Evolutionary conservation across 2,113 vertebrate species (phyloP), one percentile per base, ranked within the genome.

Genomic region (Ginglymostoma cirratum): DNA sequence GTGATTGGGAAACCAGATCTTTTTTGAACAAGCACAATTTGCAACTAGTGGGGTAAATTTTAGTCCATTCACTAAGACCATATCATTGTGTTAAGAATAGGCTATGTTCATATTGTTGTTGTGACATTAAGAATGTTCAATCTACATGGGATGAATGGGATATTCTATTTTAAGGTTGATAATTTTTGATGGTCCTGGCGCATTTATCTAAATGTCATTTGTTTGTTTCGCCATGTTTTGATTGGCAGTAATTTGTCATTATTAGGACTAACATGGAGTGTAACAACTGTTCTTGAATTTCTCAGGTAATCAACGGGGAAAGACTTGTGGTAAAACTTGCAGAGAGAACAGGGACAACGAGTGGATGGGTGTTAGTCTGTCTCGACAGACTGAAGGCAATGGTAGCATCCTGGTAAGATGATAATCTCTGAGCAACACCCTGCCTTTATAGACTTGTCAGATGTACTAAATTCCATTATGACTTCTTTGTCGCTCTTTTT

Each of bases 331-430:
- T 94, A 99, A 99, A 98, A 99, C 99, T 0, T 99, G 99, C 96
- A 98, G 97, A 96, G 99, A 98, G 96, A 98, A 99, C 97, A 97
- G 99, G 95, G 98, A 99, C 27, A 97, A 99, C 2, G 99, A 99
- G 97, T 99, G 99, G 99, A 99, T 99, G 99, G 99, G 99, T 0
- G 99, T 99, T 96, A 99, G 98, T 96, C 97, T 99, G 97, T 98
- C 99, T 67, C 98, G 99, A 69, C 99, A 99, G 98, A 97, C 98
- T 27, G 98, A 96, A 96, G 97, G 97, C 76, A 97, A 98, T 21
- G 99, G 99, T 96, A 98, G 97, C 27, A 97, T 99, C 96, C 97
- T 99, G 98, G 99, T 99, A 98, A 98, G 98, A 97, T n/a, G 3
- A 66, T 38, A 21, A 5, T 23, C 45, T 93, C 55, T 66, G 52